Evolutionary conservation across 2,888 invertebrate species (phyloP), one percentile per base, ranked within the genome.

Genomic region (Sesamia inferens): DNA sequence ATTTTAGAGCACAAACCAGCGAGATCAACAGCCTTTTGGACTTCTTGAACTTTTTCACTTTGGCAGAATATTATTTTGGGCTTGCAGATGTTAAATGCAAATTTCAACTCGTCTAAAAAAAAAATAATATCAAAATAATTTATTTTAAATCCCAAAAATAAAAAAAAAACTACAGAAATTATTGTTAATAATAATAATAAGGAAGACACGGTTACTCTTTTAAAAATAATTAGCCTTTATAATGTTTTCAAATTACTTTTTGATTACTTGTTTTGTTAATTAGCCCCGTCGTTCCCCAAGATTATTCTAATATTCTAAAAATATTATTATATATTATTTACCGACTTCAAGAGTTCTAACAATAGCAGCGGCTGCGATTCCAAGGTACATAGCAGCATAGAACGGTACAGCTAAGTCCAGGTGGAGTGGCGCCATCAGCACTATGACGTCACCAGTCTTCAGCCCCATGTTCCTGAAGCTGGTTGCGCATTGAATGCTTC

Each of bases 341-440:
- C 85, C 8, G 16, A 79, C 66, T 39, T 63, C 70, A 44, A 83
- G 51, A 31, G 74, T 74, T 6, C 75, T 78, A 39, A 85, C 86
- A 10, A 92, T 83, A 4, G 89, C 84, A 39, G 92, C 90, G 1
- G 89, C 85, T 2, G 83, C 84, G 0, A 92, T 89, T 0, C 96
- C 96, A 3, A 95, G 83, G 76, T 92, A 96, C 5, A 94, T 79
- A 0, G 94, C 91, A 2, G 96, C 96, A 55, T 96, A 92, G 68
- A 94, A 90, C 0, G 96, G 96, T 54, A 96, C 90, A 11, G 90
- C 88, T n/a, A 92, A 85, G 76, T 96, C 92, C 19, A 95, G 79
- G 65, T 94, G 93, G 77, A 94, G 96, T 0, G 93, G 91, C 0
- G 92, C 94, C 90, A 96, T 96, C 8, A 96, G 76, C 0, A 92